Conservation (phyloP, 2,113 vertebrate species). For the Macaca nemestrina region DNA sequence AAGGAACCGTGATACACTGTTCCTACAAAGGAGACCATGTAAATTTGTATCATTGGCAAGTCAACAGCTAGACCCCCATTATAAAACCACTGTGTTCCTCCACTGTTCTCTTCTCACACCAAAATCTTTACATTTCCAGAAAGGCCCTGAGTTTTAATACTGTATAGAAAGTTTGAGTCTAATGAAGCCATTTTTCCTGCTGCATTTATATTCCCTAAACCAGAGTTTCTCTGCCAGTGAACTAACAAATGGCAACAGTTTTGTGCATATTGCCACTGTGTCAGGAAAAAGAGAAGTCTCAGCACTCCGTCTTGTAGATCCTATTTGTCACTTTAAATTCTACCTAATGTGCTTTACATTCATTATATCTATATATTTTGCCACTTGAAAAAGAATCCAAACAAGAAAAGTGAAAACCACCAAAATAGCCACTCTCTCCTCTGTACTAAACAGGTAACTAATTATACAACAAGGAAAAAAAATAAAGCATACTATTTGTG, state of each 20-base stretch:
- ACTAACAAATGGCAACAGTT: neutral
- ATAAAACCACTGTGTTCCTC: neutral
- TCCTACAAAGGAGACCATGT: neutral
- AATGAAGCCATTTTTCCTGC: neutral
- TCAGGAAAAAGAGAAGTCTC: neutral
- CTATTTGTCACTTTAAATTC: neutral
- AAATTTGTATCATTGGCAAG: neutral
- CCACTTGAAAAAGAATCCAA: slow-evolving; percentile 5
- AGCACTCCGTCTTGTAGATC: neutral
- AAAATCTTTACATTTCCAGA: neutral
- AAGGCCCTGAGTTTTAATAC: neutral
- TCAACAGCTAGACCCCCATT: neutral
- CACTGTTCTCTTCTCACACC: neutral
- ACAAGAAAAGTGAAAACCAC: slow-evolving; percentile 4
- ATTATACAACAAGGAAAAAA: neutral
- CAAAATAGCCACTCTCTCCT: neutral
- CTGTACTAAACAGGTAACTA: neutral
- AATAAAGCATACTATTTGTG: neutral
- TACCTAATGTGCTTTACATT: neutral
- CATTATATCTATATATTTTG: neutral
- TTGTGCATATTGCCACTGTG: neutral
- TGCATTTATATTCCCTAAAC: neutral
- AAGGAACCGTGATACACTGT: neutral
- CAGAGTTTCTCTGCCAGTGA: neutral
- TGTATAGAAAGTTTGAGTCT: neutral